These are phyloP conservation scores for Mizuhopecten yessoensis DNA, from an alignment of 1,140 invertebrate species.

Conservation along the genomic window DNA sequence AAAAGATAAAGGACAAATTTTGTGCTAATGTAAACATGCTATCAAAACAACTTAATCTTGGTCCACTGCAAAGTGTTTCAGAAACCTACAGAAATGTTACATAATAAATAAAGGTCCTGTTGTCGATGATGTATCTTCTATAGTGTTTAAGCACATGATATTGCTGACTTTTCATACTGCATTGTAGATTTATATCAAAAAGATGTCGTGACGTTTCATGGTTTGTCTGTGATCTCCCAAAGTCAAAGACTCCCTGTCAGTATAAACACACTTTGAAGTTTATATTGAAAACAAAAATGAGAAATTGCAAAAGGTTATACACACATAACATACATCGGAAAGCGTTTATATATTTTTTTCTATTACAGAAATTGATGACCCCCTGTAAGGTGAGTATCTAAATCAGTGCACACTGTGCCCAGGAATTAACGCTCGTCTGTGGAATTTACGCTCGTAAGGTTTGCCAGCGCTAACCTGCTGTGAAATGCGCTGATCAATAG, in stretches of 20 bases:
- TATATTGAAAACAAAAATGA: neutral
- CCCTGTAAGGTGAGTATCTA: neutral
- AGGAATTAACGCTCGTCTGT: slow-evolving; percentile 16
- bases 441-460: slow-evolving; percentile 33
- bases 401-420: neutral
- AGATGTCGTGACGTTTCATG: too few relatives aligned
- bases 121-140: too few relatives aligned
- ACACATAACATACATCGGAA: neutral
- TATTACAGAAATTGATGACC: neutral
- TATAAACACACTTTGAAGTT: neutral
- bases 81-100: too few relatives aligned
- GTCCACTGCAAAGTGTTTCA: too few relatives aligned
- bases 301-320: slow-evolving; percentile 17
- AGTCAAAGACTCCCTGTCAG: neutral
- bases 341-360: neutral
- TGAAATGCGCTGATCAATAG: neutral
- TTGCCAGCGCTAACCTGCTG: neutral
- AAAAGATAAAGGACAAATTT: too few relatives aligned
- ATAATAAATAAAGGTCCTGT: too few relatives aligned
- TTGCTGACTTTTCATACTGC: too few relatives aligned
- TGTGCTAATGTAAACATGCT: too few relatives aligned
- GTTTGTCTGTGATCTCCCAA: too few relatives aligned
- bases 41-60: too few relatives aligned
- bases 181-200: too few relatives aligned
- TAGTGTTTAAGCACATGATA: too few relatives aligned